These are phyloP conservation scores for Corythoichthys intestinalis DNA, from an alignment of 2,113 vertebrate species.

Conservation along the genomic window DNA sequence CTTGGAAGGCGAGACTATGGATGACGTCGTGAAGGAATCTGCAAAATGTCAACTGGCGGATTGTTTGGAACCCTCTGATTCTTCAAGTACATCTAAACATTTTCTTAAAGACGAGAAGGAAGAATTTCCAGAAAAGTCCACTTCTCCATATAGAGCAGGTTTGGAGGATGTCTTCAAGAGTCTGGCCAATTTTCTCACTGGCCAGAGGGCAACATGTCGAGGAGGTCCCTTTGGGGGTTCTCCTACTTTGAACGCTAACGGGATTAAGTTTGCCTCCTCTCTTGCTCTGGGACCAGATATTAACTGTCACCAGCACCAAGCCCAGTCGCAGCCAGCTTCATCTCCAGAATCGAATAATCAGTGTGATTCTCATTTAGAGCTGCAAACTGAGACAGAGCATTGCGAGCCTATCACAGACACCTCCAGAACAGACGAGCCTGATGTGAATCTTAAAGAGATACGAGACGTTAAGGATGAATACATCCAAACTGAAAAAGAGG, in stretches of 20 bases:
- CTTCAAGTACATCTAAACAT: conserved; percentile 26
- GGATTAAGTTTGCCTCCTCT: conserved; percentile 70
- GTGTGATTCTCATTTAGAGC: conserved; percentile 64
- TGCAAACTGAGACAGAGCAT: conserved; percentile 13
- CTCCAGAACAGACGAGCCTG: conserved; percentile 31
- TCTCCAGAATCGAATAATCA: conserved; percentile 17
- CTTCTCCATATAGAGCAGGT: conserved; percentile 54
- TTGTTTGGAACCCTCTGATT: conserved; percentile 34
- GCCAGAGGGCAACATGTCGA: conserved; percentile 79
- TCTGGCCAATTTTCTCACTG: conserved; percentile 73
- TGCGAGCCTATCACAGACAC: conserved; percentile 9
- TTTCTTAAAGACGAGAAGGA: conserved; percentile 21
- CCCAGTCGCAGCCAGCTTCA: conserved; percentile 26
- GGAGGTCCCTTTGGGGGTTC: conserved; percentile 71
- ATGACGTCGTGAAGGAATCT: conserved; percentile 19
- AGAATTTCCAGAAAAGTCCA: conserved; percentile 41
- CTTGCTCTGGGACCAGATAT: conserved; percentile 66
- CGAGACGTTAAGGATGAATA: conserved; percentile 15
- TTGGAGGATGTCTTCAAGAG: conserved; percentile 77
- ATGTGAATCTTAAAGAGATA: conserved; percentile 10
- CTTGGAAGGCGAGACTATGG: conserved; percentile 36
- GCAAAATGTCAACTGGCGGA: conserved; percentile 4
- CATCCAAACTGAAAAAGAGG: conserved; percentile 17
- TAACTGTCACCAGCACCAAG: conserved; percentile 40
- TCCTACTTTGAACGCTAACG: conserved; percentile 37